Evolutionary conservation across 2,113 vertebrate genomes (phyloP).

Genomic region (Leucosticte australis): DNA sequence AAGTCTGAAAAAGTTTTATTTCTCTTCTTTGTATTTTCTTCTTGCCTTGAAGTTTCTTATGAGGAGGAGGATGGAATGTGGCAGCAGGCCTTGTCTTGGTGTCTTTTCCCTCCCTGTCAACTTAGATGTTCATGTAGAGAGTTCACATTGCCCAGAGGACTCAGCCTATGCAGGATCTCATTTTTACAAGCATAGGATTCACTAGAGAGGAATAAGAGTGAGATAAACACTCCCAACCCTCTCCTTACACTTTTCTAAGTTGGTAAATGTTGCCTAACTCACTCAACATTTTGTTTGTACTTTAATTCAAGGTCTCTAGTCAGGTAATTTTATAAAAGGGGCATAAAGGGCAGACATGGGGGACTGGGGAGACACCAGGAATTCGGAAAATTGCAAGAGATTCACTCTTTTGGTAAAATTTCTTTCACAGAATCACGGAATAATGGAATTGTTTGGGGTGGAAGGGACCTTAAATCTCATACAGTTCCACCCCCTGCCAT

Average conservation of each 20-base stretch:
- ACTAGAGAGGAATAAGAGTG: not conserved
- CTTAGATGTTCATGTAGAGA: accelerated
- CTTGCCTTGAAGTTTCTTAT: not conserved
- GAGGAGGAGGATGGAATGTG: not conserved
- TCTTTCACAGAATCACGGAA: not conserved
- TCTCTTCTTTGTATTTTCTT: not conserved
- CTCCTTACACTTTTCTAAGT: not conserved
- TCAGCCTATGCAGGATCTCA: not conserved
- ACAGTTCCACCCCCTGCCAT: accelerated
- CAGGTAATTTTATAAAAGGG: not conserved
- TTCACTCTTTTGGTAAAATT: not conserved
- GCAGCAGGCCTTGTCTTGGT: not conserved
- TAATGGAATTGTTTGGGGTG: not conserved
- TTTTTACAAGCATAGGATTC: not conserved
- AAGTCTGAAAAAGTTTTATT: not conserved
- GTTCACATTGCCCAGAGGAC: not conserved
- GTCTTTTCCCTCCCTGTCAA: not conserved
- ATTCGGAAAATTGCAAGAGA: not conserved
- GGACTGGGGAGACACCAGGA: not conserved
- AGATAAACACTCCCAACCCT: not conserved
- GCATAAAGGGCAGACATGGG: accelerated
- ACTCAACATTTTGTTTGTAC: not conserved
- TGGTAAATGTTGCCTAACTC: not conserved
- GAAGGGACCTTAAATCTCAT: not conserved
- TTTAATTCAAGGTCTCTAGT: not conserved